Percentiles rank a stretch among this genome's conserved stretches.
These are phyloP conservation scores for Cacatua alba DNA, from an alignment of 2,113 vertebrate genomes.

Conservation along the genomic window DNA sequence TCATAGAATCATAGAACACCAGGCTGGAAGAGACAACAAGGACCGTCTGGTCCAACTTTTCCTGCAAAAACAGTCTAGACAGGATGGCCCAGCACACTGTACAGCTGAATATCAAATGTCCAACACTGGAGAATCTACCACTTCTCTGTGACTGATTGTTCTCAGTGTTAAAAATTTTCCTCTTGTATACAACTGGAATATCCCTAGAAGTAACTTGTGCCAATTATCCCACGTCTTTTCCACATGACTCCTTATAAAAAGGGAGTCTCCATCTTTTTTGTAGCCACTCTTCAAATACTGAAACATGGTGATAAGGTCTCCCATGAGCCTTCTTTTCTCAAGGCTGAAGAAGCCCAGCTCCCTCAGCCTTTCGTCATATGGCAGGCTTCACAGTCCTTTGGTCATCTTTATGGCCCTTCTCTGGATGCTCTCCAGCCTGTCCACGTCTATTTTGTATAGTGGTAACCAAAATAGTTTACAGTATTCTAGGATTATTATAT, in stretches of 20 bases:
- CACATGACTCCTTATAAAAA: neutral
- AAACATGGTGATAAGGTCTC: neutral
- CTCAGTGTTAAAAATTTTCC: neutral
- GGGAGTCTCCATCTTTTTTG: neutral
- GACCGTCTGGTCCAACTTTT: neutral
- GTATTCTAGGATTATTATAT: neutral
- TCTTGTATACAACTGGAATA: neutral
- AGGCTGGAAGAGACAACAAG: neutral
- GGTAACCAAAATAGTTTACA: neutral
- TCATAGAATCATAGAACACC: neutral
- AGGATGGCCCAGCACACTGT: neutral
- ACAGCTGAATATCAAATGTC: neutral
- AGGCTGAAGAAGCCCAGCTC: neutral
- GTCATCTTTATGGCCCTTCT: neutral
- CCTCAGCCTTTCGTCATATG: neutral
- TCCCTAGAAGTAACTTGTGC: neutral
- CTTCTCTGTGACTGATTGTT: neutral
- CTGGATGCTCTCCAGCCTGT: neutral
- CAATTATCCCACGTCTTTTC: neutral
- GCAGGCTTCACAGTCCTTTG: neutral
- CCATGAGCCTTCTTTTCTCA: neutral
- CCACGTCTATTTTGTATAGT: neutral
- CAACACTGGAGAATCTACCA: neutral
- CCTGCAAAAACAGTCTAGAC: neutral
- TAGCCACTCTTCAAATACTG: neutral